Evolutionary conservation across 2,113 vertebrate genomes (phyloP), one percentile per base, ranked within the genome.

Genomic region (Felis chaus): DNA sequence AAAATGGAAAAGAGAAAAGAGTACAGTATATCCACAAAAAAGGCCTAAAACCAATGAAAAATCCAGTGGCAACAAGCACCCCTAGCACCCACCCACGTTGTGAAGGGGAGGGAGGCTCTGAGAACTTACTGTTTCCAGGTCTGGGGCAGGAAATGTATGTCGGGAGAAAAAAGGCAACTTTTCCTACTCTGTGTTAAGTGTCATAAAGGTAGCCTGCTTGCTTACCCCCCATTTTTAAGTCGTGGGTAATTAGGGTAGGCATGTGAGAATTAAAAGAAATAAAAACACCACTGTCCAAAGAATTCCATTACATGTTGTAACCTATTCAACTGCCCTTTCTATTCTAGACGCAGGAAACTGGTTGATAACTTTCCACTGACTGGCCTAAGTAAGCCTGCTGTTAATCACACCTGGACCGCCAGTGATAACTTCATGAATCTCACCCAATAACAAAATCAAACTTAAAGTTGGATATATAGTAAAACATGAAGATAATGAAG

Each of bases 381-480:
- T 53, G 39, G 27, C 29, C 68, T 69, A 45, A 31, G 36, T 57
- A 57, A 90, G 33, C 18, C 33, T 87, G n/a, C 68, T 53, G 5
- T 4, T 48, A 61, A 41, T 63, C 36, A 11, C 23, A 95, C 48
- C 71, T 7, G 71, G n/a, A 93, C 45, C 14, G 80, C 36, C 48
- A 61, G 6, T 1, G 5, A 48, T 33, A 65, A 69, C 39, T 86
- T 80, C 79, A 6, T 57, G 66, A 93, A 74, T 19, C 57, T 90
- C 25, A 48, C 14, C 55, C 41, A 90, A 74, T 31, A 90, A 90
- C 25, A 90, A 95, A 95, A 95, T n/a, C 16, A 53, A 94, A 88
- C 8, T 84, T 57, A 68, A 55, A 73, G 45, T 5, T 71, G 65
- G 74, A 57, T 78, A 25, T 41, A 36, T 25, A 83, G 91, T 71